Conservation (phyloP, 2,113 vertebrate genomes). For the Cyprinodon brontotheroides region DNA sequence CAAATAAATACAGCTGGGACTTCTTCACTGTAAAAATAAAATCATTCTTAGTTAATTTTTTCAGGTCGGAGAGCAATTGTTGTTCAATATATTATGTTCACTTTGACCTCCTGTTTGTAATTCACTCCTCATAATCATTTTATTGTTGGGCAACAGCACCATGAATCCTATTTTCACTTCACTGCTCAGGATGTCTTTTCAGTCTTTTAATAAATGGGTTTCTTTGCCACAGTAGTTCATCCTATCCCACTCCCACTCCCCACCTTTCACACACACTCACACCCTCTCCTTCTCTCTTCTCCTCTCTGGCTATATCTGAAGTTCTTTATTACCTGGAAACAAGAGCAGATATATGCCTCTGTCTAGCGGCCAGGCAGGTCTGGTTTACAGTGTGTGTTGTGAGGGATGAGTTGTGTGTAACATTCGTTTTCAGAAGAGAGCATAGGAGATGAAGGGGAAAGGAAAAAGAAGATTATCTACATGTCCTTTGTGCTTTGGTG, state of each 20-base stretch:
- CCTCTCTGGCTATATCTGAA: conserved; percentile 44
- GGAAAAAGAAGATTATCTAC: conserved; percentile 8
- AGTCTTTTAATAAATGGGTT: conserved; percentile 54
- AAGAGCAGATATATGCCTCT: conserved; percentile 67
- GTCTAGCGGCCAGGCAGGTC: conserved; percentile 44
- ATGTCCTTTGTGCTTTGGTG: conserved; percentile 42
- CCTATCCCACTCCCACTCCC: not conserved
- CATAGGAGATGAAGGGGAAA: conserved; percentile 12
- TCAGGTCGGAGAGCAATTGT: not conserved
- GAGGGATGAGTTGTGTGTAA: conserved; percentile 57
- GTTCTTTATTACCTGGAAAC: conserved; percentile 69
- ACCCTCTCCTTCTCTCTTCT: conserved; percentile 12
- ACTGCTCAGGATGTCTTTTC: conserved; percentile 54
- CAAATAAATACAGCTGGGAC: too few relatives aligned
- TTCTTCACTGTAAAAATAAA: too few relatives aligned
- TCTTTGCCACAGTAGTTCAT: conserved; percentile 36
- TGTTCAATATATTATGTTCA: conserved; percentile 1
- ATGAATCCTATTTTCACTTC: conserved; percentile 59
- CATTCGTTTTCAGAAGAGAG: conserved; percentile 39
- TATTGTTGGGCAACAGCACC: conserved; percentile 34
- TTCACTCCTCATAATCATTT: conserved; percentile 30
- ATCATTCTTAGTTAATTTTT: not conserved
- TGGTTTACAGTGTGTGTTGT: conserved; percentile 57
- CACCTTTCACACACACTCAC: not conserved
- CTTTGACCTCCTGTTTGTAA: conserved; percentile 20